Evolutionary conservation across 2,797 vertebrate species (phyloP).

Genomic region (Huso huso): DNA sequence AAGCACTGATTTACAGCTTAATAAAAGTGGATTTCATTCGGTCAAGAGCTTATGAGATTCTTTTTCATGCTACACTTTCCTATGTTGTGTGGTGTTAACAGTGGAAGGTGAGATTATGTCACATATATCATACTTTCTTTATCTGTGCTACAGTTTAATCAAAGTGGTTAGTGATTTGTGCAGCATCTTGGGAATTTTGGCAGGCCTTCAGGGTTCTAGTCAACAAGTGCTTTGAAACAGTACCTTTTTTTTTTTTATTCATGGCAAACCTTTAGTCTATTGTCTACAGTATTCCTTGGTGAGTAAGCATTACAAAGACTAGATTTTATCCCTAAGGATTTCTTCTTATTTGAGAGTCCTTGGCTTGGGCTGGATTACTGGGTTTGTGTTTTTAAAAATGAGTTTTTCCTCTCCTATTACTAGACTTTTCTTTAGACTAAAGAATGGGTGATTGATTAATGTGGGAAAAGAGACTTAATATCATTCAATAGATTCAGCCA

Average conservation of each 20-base stretch:
- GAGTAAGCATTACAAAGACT: not conserved
- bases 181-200: too few species aligned
- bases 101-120: too few species aligned
- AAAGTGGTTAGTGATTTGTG: too few species aligned
- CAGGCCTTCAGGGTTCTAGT: not conserved
- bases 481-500: not conserved
- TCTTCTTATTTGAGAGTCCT: not conserved
- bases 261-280: too few species aligned
- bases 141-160: too few species aligned
- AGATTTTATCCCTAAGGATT: not conserved
- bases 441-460: constrained; percentile 1
- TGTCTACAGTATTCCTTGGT: not conserved
- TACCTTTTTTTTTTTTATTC: not conserved
- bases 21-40: too few species aligned
- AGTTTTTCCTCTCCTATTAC: not conserved
- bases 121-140: too few species aligned
- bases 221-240: not conserved
- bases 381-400: not conserved
- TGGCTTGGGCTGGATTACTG: not conserved
- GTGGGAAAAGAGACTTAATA: constrained; percentile 1
- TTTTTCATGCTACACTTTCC: too few species aligned
- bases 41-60: too few species aligned
- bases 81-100: too few species aligned
- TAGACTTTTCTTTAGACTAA: not conserved
- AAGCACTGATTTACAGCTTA: too few species aligned